Percentiles rank a stretch among this genome's conserved stretches.
phyloP scores from a whole-genome alignment of 2,113 vertebrate genomes.

The Phodopus roborovskii region DNA sequence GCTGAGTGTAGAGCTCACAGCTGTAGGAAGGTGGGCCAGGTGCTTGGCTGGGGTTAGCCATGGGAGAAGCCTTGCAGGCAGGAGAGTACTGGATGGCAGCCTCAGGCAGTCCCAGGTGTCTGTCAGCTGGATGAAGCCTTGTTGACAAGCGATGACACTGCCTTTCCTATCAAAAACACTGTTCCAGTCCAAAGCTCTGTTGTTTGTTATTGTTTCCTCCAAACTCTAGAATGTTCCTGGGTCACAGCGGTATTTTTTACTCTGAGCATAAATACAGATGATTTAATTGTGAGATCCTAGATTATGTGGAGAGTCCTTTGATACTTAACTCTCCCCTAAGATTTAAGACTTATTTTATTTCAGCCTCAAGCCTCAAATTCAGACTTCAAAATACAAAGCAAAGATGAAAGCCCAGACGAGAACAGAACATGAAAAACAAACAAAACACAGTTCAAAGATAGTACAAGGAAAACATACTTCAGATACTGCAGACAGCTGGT shows the following conservation, averaged over 20 bases:
- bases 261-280: background rate
- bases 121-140: background rate
- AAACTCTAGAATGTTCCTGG: background rate
- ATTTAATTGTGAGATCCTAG: background rate
- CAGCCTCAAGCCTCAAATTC: conserved; percentile 6
- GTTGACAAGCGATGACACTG: background rate
- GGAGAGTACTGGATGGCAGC: no score
- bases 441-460: conserved; percentile 23
- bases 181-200: background rate
- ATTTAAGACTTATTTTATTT: background rate
- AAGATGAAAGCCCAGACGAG: conserved; percentile 56
- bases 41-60: background rate
- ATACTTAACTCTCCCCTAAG: background rate
- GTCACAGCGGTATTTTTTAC: background rate
- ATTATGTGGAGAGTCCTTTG: background rate
- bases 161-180: background rate
- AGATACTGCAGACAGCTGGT: background rate
- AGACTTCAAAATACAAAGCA: conserved; percentile 56
- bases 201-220: conserved; percentile 1
- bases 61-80: background rate
- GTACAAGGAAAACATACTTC: conserved; percentile 17
- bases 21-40: background rate
- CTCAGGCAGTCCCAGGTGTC: background rate
- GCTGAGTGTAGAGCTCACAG: background rate
- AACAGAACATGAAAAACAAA: conserved; percentile 54